Base-by-base conservation (phyloP, 2,797 vertebrate genomes). In the Mionectes olivaceus region DNA sequence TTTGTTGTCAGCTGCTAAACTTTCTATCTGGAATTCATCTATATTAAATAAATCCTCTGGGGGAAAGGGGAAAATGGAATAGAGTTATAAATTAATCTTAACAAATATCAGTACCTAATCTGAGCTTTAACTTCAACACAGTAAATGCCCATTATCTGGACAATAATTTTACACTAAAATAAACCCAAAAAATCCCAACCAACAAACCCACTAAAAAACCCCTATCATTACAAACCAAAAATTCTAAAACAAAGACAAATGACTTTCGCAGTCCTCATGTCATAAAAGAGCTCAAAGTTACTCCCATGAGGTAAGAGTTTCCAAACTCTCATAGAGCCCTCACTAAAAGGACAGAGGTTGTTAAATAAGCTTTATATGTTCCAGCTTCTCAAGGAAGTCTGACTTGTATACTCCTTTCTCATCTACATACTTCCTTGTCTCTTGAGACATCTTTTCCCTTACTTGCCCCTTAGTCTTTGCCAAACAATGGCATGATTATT, bases 21-120 rank as follows among this genome's bases (percentile, higher is more conserved):
- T 95, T 56, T 98, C 98, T 95, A 99, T 95, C 73, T 98, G 95
- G 76, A 94, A 95, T 95, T 98, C 98, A 74, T 99, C 99, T 60
- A 99, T 97, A 30, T 99, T 98, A 97, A 99, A 99, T 68, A 99
- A 95, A 70, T 98, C 96, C 97, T 97, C 98, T 98, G 83, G 10
- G 12, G 43, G 19, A 47, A 7, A 91, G 14, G 4, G 19, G 30
- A 56, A 35, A 35, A 21, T 10, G 24, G 9, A 9, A 8, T 13
- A 7, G 7, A 11, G 30, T 93, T 63, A 88, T 12, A 77, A 77
- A 46, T 76, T 30, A 43, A 19, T 79, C 22, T 52, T 44, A 73
- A 5, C 47, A 47, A 71, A 9, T 65, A 33, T 41, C 21, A 61
- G 27, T 12, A 84, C 17, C 17, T 79, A 63, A 56, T 43, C 18